Evolutionary conservation across 2,888 invertebrate genomes (phyloP).

Genomic region (Epirrita christyi): DNA sequence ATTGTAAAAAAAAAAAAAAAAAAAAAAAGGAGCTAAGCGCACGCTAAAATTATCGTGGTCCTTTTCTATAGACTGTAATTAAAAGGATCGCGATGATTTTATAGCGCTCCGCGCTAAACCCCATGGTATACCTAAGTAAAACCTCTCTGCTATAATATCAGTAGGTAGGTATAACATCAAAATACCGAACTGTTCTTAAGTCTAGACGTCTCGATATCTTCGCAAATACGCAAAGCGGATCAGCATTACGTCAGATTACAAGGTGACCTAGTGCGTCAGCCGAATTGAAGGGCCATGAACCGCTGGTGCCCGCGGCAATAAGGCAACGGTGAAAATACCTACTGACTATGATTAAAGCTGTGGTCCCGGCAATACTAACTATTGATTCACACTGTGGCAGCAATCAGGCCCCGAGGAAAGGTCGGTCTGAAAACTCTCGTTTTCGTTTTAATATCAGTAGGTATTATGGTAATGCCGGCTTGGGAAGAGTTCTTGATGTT

Average conservation of each 20-base stretch:
- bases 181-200: no score
- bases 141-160: no score
- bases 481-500: conserved; percentile 19
- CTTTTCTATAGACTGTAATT: no score
- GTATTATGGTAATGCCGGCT: conserved; percentile 24
- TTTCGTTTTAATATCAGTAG: conserved; percentile 42
- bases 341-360: conserved; percentile 15
- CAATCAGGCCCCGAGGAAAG: conserved; percentile 40
- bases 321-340: conserved; percentile 55
- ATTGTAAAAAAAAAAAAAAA: no score
- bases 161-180: no score
- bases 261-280: conserved; percentile 39
- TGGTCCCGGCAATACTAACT: conserved; percentile 17
- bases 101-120: no score
- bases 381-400: conserved; percentile 5
- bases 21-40: no score
- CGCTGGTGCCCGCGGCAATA: conserved; percentile 42
- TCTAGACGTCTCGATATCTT: conserved; percentile 28
- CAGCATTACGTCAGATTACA: conserved; percentile 54
- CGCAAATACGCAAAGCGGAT: conserved; percentile 29
- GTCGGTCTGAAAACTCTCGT: conserved; percentile 49
- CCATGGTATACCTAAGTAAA: no score
- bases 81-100: no score
- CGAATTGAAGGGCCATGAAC: conserved; percentile 44
- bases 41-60: no score